Base-by-base conservation (phyloP, 2,888 invertebrate species). In the Dorcus hopei region DNA sequence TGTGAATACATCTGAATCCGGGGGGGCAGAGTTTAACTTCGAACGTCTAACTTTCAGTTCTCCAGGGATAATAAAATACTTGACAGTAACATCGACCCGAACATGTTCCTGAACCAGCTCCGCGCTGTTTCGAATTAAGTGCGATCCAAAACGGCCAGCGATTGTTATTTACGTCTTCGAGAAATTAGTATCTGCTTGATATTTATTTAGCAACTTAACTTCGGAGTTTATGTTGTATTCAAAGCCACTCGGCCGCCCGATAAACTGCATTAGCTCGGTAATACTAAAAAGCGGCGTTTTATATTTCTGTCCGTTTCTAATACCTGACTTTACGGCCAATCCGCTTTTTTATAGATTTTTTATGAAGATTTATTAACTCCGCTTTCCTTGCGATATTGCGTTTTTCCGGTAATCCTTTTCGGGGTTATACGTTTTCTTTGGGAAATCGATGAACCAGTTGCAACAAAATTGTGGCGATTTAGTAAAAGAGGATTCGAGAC, bases 1-100 rank as follows among this genome's bases (percentile, higher is more conserved):
- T 62, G 65, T 65, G 65, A 64, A 65, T 64, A 65, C 64, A 58
- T 61, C 64, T 59, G 62, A 52, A 56, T 61, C 62, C 57, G 57
- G 58, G 61, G 61, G 53, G 53, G 61, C 50, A 54, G 59, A 64
- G 58, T 64, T 62, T 62, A 62, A 60, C 61, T 64, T 62, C 58
- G 60, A 59, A 59, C 60, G 53, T 59, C 59, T 61, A 60, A 64
- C 56, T 61, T 55, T 54, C 49, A 48, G 52, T 58, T 49, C 41
- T 55, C 54, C 52, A 59, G 60, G 58, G 62, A 61, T 59, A 61
- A 60, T 59, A 63, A 62, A 60, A 54, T 59, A 52, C 63, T 59
- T 63, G 61, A 55, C 55, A 57, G 43, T 55, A 58, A 33, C 26
- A 33, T 33, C 26, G 48, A 40, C 52, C 43, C 38, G 26, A 33